phyloP scores from a whole-genome alignment of 2,888 invertebrate genomes.

The Caenorhabditis sp. region DNA sequence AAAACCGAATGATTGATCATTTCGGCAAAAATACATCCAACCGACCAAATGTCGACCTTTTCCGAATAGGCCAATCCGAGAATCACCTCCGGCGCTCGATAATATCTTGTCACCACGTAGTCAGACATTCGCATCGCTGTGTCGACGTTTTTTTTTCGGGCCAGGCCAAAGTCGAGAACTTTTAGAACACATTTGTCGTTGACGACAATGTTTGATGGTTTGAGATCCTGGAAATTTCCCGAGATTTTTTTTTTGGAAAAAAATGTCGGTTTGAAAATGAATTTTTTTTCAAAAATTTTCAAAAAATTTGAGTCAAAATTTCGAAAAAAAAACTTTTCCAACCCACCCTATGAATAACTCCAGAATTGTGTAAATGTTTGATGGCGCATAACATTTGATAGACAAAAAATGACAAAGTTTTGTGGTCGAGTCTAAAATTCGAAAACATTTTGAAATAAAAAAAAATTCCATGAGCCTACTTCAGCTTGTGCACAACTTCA shows the following conservation, averaged over 20 bases:
- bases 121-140: slow-evolving; percentile 99
- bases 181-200: slow-evolving; percentile 98
- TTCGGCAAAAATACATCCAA: slow-evolving; percentile 94
- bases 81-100: slow-evolving; percentile 92
- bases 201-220: slow-evolving; percentile 99
- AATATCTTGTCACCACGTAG: slow-evolving; percentile 84
- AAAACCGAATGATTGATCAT: slow-evolving; percentile 98
- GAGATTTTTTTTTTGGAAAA: no score
- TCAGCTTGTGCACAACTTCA: slow-evolving; percentile 45
- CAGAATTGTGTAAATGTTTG: slow-evolving; percentile 97
- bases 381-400: slow-evolving; percentile 99
- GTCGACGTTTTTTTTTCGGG: slow-evolving; percentile 80
- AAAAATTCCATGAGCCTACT: slow-evolving; percentile 10
- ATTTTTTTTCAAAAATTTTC: slow-evolving; percentile 39
- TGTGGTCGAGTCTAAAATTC: slow-evolving; percentile 84
- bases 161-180: slow-evolving; percentile 97
- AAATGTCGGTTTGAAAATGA: not conserved
- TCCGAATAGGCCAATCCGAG: slow-evolving; percentile 92
- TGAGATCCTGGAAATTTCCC: slow-evolving; percentile 82
- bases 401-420: slow-evolving; percentile 97
- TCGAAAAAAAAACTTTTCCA: not conserved
- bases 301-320: slow-evolving; percentile 4
- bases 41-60: slow-evolving; percentile 76
- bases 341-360: slow-evolving; percentile 73
- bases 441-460: not conserved